Evolutionary conservation across 2,113 vertebrate species (phyloP).

Genomic region (Oceanites oceanicus): DNA sequence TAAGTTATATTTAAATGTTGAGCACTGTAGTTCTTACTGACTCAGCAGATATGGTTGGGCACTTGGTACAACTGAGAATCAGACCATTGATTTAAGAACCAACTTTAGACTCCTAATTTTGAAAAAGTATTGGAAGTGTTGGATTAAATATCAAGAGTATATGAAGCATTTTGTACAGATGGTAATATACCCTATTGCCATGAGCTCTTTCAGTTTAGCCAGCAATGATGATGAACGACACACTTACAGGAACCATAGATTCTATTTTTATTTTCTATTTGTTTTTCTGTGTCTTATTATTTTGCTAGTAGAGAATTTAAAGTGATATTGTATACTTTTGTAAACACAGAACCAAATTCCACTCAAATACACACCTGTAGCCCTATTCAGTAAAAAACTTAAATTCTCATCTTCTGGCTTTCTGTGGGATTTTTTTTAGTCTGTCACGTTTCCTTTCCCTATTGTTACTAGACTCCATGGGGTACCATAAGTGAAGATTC

Average conservation of each 20-base stretch:
- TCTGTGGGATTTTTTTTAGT: background rate
- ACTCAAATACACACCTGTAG: background rate
- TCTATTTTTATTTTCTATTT: background rate
- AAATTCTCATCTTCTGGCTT: background rate
- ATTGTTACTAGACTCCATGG: background rate
- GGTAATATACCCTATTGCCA: background rate
- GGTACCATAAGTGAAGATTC: slow-evolving; percentile 4
- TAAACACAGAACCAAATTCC: background rate
- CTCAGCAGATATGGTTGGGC: background rate
- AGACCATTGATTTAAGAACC: background rate
- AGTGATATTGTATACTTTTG: background rate
- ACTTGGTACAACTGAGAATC: background rate
- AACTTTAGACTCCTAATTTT: background rate
- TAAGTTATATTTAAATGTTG: background rate
- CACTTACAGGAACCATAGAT: background rate
- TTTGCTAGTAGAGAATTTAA: background rate
- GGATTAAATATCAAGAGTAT: background rate
- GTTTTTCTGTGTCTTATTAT: background rate
- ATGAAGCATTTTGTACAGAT: background rate
- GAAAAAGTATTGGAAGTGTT: background rate
- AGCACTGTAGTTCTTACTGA: background rate
- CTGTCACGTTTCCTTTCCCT: slow-evolving; percentile 2
- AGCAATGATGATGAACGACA: background rate
- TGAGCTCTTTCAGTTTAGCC: background rate
- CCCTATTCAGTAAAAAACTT: background rate